Evolutionary conservation across 2,113 vertebrate genomes (phyloP).

Genomic region (Atrichornis clamosus): DNA sequence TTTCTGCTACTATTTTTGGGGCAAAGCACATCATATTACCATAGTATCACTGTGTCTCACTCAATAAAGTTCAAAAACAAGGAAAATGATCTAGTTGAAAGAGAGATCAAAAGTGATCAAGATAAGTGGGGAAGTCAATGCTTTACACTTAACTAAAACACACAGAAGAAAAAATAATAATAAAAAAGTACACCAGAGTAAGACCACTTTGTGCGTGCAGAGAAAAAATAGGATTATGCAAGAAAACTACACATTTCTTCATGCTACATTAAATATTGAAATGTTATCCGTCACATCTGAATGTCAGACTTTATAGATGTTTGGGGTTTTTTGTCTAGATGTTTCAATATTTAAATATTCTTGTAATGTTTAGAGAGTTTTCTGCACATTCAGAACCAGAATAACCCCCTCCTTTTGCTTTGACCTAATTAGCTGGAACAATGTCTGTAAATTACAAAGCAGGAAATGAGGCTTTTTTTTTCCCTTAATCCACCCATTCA

Average conservation of each 20-base stretch:
- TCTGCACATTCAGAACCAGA: background rate
- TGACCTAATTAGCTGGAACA: background rate
- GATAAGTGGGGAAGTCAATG: background rate
- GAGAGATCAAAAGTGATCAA: background rate
- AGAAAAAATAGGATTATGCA: background rate
- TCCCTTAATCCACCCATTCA: background rate
- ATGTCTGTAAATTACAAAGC: background rate
- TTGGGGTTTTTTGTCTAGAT: accelerated
- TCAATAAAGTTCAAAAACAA: background rate
- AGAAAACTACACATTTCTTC: background rate
- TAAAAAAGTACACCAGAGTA: background rate
- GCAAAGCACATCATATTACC: background rate
- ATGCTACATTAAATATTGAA: background rate
- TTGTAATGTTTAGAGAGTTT: background rate
- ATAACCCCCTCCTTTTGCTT: background rate
- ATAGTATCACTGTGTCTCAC: background rate
- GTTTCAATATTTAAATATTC: background rate
- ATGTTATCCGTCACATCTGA: background rate
- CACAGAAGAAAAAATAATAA: background rate
- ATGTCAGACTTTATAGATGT: background rate
- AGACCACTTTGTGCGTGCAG: background rate
- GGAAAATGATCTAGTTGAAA: background rate
- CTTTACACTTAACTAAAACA: background rate
- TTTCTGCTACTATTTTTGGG: background rate
- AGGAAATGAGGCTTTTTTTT: background rate